Base-by-base conservation (phyloP, 2,797 vertebrate species). In the Helicolenus hilgendorfi region DNA sequence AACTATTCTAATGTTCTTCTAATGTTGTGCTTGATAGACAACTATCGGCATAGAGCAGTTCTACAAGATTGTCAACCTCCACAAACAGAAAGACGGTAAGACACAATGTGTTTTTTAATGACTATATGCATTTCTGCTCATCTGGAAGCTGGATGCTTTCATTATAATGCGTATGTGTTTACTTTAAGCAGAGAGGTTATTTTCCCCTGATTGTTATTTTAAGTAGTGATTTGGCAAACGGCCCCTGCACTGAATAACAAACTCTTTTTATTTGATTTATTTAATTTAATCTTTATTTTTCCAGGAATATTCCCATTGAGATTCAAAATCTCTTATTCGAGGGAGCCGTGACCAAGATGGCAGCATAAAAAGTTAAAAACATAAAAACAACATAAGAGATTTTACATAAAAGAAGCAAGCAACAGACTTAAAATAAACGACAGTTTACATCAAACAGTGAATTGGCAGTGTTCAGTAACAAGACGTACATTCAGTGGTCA, bases 21-120 rank as follows among this genome's bases (percentile, higher is more conserved):
- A 20, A 80, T 74, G 78, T 86, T 96, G 31, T 18, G 7, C 36
- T 82, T 80, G 14, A 83, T 86, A 97, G 97, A 86, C 85, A 63
- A 80, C 74, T 22, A 81, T 96, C 70, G 91, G 24, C 55, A 91
- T 97, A 45, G 94, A 97, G 82, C 93, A 96, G 56, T 94, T 97
- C 90, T 95, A 64, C 91, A 90, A 96, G 92, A 95, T 97, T 84
- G 76, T 95, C 75, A 92, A 89, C 75, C 87, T 94, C 67, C 88
- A 96, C 15, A 96, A 87, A 63, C 81, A 89, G 65, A 95, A 81
- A 76, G 68, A 94, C 87, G 95, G 95, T 95, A 89, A 89, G 35
- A 67, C 11, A 24, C 6, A 13, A 24, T 26, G 14, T 64, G 8
- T 31, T 38, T 60, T 45, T 58, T 22, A 3, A 11, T 35, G 11